These are phyloP conservation scores for Anguilla marmorata DNA, from an alignment of 2,797 vertebrate species.

Conservation along the genomic window DNA sequence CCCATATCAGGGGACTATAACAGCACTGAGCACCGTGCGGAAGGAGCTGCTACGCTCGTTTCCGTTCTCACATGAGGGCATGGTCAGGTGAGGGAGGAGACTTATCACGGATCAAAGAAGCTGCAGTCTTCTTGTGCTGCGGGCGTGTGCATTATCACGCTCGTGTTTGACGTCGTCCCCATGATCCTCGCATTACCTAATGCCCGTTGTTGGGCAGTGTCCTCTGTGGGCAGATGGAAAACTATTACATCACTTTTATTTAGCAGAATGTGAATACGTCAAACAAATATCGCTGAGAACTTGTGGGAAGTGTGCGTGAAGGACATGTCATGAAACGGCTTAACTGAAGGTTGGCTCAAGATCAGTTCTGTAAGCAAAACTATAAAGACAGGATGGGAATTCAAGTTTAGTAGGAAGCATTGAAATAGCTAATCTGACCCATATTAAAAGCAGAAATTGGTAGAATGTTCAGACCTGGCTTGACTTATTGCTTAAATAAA, in stretches of 20 bases:
- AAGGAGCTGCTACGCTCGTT: too few species aligned
- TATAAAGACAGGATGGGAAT: background rate
- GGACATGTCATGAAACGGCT: background rate
- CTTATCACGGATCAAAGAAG: background rate
- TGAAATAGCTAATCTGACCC: background rate
- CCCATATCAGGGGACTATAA: background rate
- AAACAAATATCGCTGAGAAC: background rate
- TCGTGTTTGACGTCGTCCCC: background rate
- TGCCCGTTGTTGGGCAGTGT: background rate
- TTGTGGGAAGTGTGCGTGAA: background rate
- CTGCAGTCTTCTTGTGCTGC: slow-evolving; percentile 13
- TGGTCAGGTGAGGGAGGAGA: slow-evolving; percentile 1
- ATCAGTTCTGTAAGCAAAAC: background rate
- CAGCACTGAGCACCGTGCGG: too few species aligned
- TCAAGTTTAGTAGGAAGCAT: background rate
- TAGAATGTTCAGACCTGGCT: background rate
- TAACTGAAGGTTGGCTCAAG: background rate
- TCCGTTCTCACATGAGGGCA: background rate
- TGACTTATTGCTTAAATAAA: background rate
- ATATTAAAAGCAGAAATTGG: background rate
- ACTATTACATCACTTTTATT: background rate
- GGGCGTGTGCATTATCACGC: background rate
- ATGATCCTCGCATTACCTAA: background rate
- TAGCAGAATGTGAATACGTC: background rate
- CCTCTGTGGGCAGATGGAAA: background rate